A percentile compares a stretch with the other conserved stretches of the same genome.
Conservation (phyloP, 1,140 invertebrate genomes). For the Andricus grossulariae region DNA sequence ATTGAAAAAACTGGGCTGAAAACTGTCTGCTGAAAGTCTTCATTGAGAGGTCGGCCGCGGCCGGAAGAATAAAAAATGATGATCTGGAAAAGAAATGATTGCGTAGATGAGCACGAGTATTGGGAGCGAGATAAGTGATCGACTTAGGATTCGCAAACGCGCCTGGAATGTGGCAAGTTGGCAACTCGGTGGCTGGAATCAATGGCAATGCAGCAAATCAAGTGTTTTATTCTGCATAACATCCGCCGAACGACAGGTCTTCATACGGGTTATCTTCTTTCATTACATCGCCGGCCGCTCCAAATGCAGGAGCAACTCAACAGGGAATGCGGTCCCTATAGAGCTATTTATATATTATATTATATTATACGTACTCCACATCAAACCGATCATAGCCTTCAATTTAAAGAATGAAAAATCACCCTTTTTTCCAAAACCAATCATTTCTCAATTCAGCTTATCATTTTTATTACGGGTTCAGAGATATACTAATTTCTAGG, state of each 20-base stretch:
- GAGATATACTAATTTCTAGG: too few species aligned
- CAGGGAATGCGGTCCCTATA: conserved; percentile 12
- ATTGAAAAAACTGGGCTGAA: conserved; percentile 13
- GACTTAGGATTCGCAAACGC: conserved; percentile 28
- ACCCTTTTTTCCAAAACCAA: background rate
- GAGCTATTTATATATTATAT: conserved; percentile 4
- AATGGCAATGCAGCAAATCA: conserved; percentile 29
- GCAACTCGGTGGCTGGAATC: conserved; percentile 10
- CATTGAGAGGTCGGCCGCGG: background rate
- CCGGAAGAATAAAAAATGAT: conserved; percentile 19
- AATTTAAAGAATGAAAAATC: conserved; percentile 19
- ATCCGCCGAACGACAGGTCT: conserved; percentile 30
- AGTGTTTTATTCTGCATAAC: conserved; percentile 32
- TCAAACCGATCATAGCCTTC: background rate
- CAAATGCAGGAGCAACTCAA: conserved; percentile 7
- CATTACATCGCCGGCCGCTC: conserved; percentile 10
- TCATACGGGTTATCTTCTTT: conserved; percentile 31
- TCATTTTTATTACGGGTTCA: background rate
- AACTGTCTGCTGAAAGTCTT: background rate
- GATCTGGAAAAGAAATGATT: background rate
- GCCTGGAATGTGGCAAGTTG: conserved; percentile 26
- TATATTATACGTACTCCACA: background rate
- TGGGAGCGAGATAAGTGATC: conserved; percentile 28
- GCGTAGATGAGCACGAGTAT: background rate
- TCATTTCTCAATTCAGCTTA: background rate